phyloP scores from a whole-genome alignment of 2,113 vertebrate genomes.

The Cryptotis parvus region DNA sequence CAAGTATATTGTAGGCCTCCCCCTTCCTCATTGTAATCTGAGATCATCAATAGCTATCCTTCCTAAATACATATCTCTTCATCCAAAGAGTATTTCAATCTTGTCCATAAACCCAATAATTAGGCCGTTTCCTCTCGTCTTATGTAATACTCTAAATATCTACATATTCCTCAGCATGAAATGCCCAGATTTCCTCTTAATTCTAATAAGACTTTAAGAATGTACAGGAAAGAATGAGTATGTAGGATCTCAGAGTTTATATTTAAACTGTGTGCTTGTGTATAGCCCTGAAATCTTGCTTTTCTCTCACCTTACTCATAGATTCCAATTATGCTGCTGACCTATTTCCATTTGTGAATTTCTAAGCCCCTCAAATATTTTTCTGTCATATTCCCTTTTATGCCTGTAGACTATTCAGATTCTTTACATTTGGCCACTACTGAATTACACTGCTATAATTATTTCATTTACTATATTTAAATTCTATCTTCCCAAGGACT shows the following conservation, averaged over 20 bases:
- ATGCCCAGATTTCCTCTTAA: neutral
- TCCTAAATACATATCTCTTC: neutral
- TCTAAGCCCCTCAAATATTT: neutral
- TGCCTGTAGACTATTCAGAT: neutral
- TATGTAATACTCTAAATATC: neutral
- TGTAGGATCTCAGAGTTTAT: neutral
- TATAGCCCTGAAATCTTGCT: neutral
- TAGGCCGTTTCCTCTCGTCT: neutral
- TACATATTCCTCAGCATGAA: constrained; percentile 32
- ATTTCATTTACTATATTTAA: neutral
- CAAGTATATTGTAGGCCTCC: neutral
- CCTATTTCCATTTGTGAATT: constrained; percentile 25
- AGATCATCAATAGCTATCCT: constrained; percentile 1
- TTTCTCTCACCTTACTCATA: neutral
- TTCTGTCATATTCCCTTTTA: neutral
- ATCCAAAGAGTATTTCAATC: neutral
- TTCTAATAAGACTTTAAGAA: neutral
- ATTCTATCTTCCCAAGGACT: neutral
- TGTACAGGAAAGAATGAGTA: neutral
- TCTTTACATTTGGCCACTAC: neutral
- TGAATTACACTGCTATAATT: neutral
- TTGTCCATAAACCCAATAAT: neutral
- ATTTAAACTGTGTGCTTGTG: too few species aligned
- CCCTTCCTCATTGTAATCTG: neutral
- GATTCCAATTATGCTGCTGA: neutral